Evolutionary conservation across 2,888 invertebrate genomes (phyloP).

Genomic region (Apeira syringaria): DNA sequence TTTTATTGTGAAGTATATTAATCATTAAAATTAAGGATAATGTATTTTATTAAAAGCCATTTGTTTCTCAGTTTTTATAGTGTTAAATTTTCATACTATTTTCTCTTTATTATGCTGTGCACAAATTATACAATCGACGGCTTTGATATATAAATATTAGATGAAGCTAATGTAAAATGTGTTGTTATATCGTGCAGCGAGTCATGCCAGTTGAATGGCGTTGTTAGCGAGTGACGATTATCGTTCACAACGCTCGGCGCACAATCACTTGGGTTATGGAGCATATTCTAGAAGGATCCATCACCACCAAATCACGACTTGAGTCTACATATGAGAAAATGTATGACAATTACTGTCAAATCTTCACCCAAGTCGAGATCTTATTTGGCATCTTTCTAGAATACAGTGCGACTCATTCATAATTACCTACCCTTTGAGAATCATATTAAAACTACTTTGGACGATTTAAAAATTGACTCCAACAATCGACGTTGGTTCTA

Average conservation of each 20-base stretch:
- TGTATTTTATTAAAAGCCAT: constrained; percentile 80
- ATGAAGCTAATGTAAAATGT: constrained; percentile 51
- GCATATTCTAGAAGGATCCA: too few relatives aligned
- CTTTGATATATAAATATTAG: constrained; percentile 65
- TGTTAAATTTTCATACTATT: constrained; percentile 72
- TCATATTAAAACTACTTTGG: background rate
- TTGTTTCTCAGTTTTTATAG: constrained; percentile 79
- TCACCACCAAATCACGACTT: too few relatives aligned
- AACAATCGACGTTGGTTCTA: constrained; percentile 1
- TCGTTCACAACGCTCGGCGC: constrained; percentile 38
- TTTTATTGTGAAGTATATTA: constrained; percentile 79
- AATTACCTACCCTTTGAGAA: background rate
- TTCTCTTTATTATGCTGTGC: constrained; percentile 75
- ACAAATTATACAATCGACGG: constrained; percentile 69
- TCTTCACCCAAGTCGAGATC: too few relatives aligned
- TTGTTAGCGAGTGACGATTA: constrained; percentile 46
- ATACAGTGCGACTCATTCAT: constrained; percentile 3
- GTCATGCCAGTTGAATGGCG: constrained; percentile 13
- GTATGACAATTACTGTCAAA: too few relatives aligned
- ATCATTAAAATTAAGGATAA: constrained; percentile 79
- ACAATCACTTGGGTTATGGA: background rate
- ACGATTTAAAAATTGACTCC: constrained; percentile 5
- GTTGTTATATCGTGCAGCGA: constrained; percentile 71
- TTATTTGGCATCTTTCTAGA: too few relatives aligned
- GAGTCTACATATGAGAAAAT: too few relatives aligned